Conservation (phyloP, 1,140 invertebrate species). For the Calliopsis andreniformis region DNA sequence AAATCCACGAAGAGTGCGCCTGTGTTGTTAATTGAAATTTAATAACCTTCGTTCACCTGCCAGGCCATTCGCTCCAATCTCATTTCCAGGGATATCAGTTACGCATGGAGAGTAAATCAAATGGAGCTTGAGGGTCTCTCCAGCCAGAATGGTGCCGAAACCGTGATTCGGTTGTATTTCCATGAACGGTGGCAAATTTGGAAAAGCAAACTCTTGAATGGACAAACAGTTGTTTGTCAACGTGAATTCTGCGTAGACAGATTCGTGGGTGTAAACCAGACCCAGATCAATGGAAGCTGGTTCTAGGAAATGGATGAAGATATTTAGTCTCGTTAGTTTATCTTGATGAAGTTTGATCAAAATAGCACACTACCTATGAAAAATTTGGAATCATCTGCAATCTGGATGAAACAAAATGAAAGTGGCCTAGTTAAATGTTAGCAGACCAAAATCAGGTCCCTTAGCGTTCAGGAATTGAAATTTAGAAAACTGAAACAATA, state of each 20-base stretch:
- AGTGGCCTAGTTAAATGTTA: too few relatives aligned
- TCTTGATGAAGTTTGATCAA: too few relatives aligned
- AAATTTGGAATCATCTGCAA: too few relatives aligned
- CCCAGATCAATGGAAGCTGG: conserved; percentile 12
- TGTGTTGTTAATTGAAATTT: not conserved
- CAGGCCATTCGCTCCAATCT: conserved; percentile 23
- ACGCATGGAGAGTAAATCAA: conserved; percentile 21
- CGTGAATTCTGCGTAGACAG: not conserved
- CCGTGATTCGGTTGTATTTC: conserved; percentile 37
- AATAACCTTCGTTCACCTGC: conserved; percentile 18
- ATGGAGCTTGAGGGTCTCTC: conserved; percentile 22
- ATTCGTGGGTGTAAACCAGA: conserved; percentile 28
- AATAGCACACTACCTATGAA: too few relatives aligned
- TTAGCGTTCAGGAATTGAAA: too few relatives aligned
- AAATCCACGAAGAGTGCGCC: not conserved
- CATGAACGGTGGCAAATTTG: not conserved
- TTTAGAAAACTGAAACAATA: too few relatives aligned
- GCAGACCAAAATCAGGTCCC: too few relatives aligned
- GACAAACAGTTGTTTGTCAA: conserved; percentile 17
- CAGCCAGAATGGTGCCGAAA: conserved; percentile 18
- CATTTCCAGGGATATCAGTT: conserved; percentile 33
- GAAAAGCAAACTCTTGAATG: conserved; percentile 22
- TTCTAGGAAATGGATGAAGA: conserved; percentile 2
- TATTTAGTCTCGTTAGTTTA: too few relatives aligned
- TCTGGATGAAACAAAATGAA: not conserved